Conservation (phyloP, 2,113 vertebrate species). For the Helogale parvula region DNA sequence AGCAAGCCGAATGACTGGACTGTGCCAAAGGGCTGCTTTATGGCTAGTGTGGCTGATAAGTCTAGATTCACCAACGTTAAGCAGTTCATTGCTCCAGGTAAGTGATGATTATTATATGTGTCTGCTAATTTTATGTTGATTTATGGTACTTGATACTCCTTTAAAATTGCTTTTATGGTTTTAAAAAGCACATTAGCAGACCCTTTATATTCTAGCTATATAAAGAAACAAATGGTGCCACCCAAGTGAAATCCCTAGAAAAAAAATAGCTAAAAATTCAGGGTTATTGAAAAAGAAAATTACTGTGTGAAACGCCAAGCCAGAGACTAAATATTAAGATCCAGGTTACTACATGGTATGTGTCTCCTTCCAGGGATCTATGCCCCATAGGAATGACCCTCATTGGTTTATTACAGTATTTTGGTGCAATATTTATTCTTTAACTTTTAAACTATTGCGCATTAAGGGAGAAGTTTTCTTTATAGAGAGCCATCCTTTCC, state of each 20-base stretch:
- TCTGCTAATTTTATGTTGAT: conserved; percentile 28
- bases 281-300: background rate
- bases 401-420: background rate
- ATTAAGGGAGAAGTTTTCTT: conserved; percentile 19
- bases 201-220: background rate
- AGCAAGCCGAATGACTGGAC: conserved; percentile 86
- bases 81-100: conserved; percentile 94
- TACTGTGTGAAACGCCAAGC: background rate
- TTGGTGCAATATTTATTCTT: background rate
- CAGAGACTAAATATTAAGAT: background rate
- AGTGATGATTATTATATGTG: background rate
- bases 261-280: background rate
- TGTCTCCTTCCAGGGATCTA: background rate
- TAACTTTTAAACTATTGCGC: conserved; percentile 34
- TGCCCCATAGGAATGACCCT: background rate
- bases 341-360: background rate
- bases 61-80: conserved; percentile 88
- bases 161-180: background rate
- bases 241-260: conserved; percentile 1
- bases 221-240: conserved; percentile 18
- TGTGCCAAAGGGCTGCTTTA: conserved; percentile 91
- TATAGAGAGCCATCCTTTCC: background rate
- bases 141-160: background rate
- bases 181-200: background rate
- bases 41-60: conserved; percentile 90